These are phyloP conservation scores for Arctopsyche grandis DNA, from an alignment of 1,140 invertebrate genomes.

Conservation along the genomic window DNA sequence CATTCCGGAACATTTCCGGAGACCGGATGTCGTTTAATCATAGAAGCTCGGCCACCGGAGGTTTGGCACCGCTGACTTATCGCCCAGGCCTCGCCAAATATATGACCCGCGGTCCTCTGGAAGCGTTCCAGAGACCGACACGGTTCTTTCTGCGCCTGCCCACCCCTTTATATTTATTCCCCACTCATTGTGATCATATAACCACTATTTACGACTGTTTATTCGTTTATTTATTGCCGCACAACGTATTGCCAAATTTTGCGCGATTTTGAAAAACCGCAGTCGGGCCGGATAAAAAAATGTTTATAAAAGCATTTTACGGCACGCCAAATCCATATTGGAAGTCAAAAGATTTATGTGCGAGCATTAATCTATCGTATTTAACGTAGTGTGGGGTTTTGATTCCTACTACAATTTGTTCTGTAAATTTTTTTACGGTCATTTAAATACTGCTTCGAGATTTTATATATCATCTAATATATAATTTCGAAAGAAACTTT, in stretches of 20 bases:
- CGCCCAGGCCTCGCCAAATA: conserved; percentile 6
- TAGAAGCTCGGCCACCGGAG: background rate
- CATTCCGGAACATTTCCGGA: background rate
- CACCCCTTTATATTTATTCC: conserved; percentile 40
- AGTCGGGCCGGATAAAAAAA: too few relatives aligned
- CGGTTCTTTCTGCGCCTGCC: conserved; percentile 26
- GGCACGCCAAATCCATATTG: too few relatives aligned
- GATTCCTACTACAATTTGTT: too few relatives aligned
- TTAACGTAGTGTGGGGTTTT: too few relatives aligned
- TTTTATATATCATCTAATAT: too few relatives aligned
- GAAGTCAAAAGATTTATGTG: too few relatives aligned
- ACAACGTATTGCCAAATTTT: conserved; percentile 34
- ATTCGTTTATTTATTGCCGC: conserved; percentile 40
- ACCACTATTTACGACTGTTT: conserved; percentile 49
- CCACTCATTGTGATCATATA: conserved; percentile 47
- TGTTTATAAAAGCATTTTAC: too few relatives aligned
- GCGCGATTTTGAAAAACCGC: background rate
- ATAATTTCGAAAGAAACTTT: too few relatives aligned
- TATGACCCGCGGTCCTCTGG: conserved; percentile 33
- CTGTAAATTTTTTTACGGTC: too few relatives aligned
- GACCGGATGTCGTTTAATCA: background rate
- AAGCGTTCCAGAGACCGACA: conserved; percentile 40
- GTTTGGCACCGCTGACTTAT: background rate
- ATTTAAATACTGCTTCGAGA: too few relatives aligned
- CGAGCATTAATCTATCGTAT: too few relatives aligned